Percentiles rank a stretch among this genome's conserved stretches.
phyloP scores from a whole-genome alignment of 2,113 vertebrate genomes.

The Pseudolaguvia tuberculata region DNA sequence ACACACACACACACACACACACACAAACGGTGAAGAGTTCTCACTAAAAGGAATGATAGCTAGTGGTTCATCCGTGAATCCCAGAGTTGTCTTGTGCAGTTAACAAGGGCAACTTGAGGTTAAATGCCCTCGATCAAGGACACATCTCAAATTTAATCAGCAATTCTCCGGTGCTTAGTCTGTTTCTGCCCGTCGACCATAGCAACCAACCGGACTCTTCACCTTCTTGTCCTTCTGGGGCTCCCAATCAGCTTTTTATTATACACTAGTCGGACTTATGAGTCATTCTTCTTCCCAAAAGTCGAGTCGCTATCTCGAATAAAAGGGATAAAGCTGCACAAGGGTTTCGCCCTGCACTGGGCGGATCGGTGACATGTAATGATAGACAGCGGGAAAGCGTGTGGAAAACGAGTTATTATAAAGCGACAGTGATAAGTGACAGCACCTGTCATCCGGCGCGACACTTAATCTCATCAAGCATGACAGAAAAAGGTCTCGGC shows the following conservation, averaged over 20 bases:
- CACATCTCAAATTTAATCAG: conserved; percentile 47
- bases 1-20: conserved; percentile 3
- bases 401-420: conserved; percentile 46
- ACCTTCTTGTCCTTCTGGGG: conserved; percentile 18
- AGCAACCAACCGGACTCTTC: conserved; percentile 34
- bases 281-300: conserved; percentile 15
- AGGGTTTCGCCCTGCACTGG: conserved; percentile 24
- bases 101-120: conserved; percentile 47
- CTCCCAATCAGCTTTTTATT: conserved; percentile 31
- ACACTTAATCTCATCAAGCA: conserved; percentile 53
- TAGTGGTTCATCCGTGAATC: conserved; percentile 26
- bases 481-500: conserved; percentile 46
- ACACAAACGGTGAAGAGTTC: not conserved
- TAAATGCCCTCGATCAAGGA: conserved; percentile 46
- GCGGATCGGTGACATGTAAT: conserved; percentile 36
- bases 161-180: conserved; percentile 40
- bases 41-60: conserved; percentile 1
- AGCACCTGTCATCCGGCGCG: conserved; percentile 46
- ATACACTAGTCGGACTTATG: conserved; percentile 14
- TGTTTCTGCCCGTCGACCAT: conserved; percentile 39
- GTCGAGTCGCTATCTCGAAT: not conserved
- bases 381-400: conserved; percentile 33
- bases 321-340: not conserved
- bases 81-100: conserved; percentile 41
- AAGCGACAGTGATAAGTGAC: conserved; percentile 51